These are phyloP conservation scores for Chydorus sphaericus DNA, from an alignment of 2,888 invertebrate genomes.

Conservation along the genomic window DNA sequence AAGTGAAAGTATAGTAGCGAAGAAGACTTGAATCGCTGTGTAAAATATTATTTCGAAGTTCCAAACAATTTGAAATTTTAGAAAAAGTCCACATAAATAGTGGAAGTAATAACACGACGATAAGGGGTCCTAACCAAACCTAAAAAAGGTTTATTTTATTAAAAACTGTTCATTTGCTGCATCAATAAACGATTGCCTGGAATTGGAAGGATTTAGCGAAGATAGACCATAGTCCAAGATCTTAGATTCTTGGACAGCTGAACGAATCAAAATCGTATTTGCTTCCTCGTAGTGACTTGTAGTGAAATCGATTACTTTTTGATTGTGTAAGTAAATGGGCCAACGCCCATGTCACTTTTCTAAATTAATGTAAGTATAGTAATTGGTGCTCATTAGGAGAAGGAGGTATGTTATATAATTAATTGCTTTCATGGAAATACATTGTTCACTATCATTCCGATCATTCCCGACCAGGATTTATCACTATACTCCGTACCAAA, in stretches of 20 bases:
- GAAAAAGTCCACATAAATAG: neutral
- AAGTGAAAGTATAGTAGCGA: too few relatives aligned
- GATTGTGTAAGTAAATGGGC: neutral
- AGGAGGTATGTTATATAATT: too few relatives aligned
- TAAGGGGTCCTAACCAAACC: constrained; percentile 1
- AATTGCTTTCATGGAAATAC: too few relatives aligned
- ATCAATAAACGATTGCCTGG: neutral
- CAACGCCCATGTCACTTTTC: constrained; percentile 6
- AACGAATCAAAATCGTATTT: neutral
- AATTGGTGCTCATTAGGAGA: too few relatives aligned
- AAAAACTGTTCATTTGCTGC: too few relatives aligned
- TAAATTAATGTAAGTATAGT: too few relatives aligned
- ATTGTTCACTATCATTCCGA: neutral
- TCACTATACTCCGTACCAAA: neutral
- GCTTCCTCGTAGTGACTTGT: constrained; percentile 1
- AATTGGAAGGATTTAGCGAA: constrained; percentile 4
- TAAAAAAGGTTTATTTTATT: too few relatives aligned
- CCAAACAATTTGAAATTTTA: too few relatives aligned
- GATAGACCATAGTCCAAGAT: too few relatives aligned
- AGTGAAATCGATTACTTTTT: constrained; percentile 8
- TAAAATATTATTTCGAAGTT: too few relatives aligned
- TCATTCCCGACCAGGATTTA: constrained; percentile 8
- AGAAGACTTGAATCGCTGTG: too few relatives aligned
- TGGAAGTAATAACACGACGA: neutral
- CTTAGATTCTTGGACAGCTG: neutral